Evolutionary conservation across 2,888 invertebrate genomes (phyloP).

Genomic region (Dasypolia templi): DNA sequence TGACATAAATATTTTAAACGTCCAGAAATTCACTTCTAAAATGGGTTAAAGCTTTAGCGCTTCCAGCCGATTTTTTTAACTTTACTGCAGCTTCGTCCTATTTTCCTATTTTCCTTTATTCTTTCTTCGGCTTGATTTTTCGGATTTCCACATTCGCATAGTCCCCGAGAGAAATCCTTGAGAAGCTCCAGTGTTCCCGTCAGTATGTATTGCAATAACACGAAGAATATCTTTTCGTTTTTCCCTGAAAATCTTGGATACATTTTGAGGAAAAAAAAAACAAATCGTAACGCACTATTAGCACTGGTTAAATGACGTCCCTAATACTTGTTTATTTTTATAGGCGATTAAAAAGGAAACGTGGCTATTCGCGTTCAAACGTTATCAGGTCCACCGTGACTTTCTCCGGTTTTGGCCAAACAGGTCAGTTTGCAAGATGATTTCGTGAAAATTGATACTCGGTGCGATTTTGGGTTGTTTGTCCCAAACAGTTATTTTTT

Average conservation of each 20-base stretch:
- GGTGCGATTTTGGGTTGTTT: slow-evolving; percentile 1
- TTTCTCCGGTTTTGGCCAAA: slow-evolving; percentile 46
- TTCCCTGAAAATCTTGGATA: slow-evolving; percentile 28
- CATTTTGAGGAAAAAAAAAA: slow-evolving; percentile 55
- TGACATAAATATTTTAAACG: neutral
- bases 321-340: slow-evolving; percentile 61
- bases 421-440: slow-evolving; percentile 55
- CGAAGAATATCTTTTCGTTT: slow-evolving; percentile 16
- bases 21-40: neutral
- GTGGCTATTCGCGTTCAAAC: slow-evolving; percentile 38
- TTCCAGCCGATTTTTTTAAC: slow-evolving; percentile 35
- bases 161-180: slow-evolving; percentile 54
- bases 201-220: slow-evolving; percentile 34
- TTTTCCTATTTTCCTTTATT: slow-evolving; percentile 21
- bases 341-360: slow-evolving; percentile 59
- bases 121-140: slow-evolving; percentile 38
- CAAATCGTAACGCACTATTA: slow-evolving; percentile 56
- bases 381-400: slow-evolving; percentile 62
- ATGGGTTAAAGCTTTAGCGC: neutral
- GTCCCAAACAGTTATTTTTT: slow-evolving; percentile 15
- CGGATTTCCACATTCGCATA: slow-evolving; percentile 26
- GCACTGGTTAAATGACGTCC: slow-evolving; percentile 47
- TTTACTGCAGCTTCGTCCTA: slow-evolving; percentile 26
- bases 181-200: slow-evolving; percentile 29
- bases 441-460: slow-evolving; percentile 34